A percentile compares a stretch with the other conserved stretches of the same genome.
phyloP scores from a whole-genome alignment of 92 coral and sea anemone species.

The Epizoanthus rinbou region DNA sequence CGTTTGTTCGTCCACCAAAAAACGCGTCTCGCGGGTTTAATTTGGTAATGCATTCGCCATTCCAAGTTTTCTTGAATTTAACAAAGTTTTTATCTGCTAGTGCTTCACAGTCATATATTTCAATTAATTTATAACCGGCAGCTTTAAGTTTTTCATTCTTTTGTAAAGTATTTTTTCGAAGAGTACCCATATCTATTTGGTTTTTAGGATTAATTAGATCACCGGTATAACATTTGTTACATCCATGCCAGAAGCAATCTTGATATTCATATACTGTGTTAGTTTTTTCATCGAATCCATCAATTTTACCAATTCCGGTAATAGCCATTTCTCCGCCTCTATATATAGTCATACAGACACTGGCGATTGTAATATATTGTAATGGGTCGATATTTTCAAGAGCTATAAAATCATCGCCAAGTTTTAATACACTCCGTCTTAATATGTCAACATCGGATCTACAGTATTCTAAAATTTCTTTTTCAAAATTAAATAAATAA shows the following conservation, averaged over 20 bases:
- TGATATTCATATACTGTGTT: conserved; percentile 46
- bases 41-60: conserved; percentile 16
- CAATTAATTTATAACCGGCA: neutral
- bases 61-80: neutral
- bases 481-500: conserved; percentile 44
- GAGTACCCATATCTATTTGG: neutral
- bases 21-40: conserved; percentile 42
- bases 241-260: conserved; percentile 51
- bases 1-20: conserved; percentile 45
- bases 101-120: neutral
- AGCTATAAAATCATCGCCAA: neutral
- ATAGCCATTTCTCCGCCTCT: conserved; percentile 23
- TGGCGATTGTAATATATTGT: conserved; percentile 43
- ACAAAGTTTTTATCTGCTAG: too few species aligned
- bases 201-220: conserved; percentile 9
- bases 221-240: conserved; percentile 35
- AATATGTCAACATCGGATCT: conserved; percentile 58
- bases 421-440: neutral
- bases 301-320: neutral
- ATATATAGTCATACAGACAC: conserved; percentile 43
- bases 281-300: conserved; percentile 49
- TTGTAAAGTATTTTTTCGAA: too few species aligned
- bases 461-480: conserved; percentile 57
- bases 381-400: conserved; percentile 31
- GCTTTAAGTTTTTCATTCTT: too few species aligned